These are phyloP conservation scores for Pimephales promelas DNA, from an alignment of 2,113 vertebrate species.

Conservation along the genomic window DNA sequence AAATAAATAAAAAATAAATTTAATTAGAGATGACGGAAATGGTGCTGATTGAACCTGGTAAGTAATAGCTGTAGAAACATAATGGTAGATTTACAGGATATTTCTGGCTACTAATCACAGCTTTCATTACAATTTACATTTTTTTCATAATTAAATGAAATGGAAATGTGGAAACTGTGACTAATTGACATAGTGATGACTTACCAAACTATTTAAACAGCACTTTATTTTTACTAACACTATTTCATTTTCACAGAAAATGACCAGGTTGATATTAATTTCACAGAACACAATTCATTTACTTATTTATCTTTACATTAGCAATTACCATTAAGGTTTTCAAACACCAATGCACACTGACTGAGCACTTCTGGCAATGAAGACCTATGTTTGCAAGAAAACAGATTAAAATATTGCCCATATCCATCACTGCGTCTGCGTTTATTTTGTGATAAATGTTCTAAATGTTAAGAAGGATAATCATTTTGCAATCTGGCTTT, in stretches of 20 bases:
- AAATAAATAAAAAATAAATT: not conserved
- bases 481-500: not conserved
- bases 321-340: not conserved
- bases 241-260: not conserved
- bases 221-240: not conserved
- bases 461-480: conserved; percentile 15
- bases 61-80: not conserved
- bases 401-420: not conserved
- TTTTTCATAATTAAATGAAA: not conserved
- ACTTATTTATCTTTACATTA: not conserved
- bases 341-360: not conserved
- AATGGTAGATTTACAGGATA: not conserved
- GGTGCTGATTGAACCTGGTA: not conserved
- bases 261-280: not conserved
- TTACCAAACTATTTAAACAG: not conserved
- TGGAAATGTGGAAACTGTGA: not conserved
- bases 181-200: not conserved
- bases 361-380: not conserved
- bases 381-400: not conserved
- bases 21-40: not conserved
- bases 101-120: not conserved
- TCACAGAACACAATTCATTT: not conserved
- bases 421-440: not conserved
- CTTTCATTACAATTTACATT: not conserved
- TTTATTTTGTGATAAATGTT: not conserved